Conservation (phyloP, 1,140 invertebrate genomes). For the Zophobas morio region DNA sequence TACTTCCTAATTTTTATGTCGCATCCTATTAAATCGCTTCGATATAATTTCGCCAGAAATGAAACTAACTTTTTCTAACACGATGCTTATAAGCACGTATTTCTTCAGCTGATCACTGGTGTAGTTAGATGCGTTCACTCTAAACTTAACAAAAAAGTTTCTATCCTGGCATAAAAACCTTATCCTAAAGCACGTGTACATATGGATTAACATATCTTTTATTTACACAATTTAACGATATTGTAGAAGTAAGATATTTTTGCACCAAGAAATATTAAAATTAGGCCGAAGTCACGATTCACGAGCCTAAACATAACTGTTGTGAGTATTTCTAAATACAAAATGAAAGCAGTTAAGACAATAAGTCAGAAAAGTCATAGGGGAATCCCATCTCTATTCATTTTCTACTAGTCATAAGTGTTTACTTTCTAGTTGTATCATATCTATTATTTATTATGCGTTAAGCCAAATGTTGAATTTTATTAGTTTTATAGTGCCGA, state of each 20-base stretch:
- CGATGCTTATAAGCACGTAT: too few relatives aligned
- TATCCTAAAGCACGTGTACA: slow-evolving; percentile 36
- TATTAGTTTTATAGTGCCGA: slow-evolving; percentile 11
- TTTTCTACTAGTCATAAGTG: slow-evolving; percentile 48
- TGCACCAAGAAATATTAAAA: slow-evolving; percentile 44
- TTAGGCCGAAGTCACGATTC: slow-evolving; percentile 12
- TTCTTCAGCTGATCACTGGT: too few relatives aligned
- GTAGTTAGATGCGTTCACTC: too few relatives aligned
- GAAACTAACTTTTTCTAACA: too few relatives aligned
- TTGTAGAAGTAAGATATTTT: slow-evolving; percentile 47
- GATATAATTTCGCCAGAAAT: too few relatives aligned
- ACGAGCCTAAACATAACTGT: slow-evolving; percentile 27
- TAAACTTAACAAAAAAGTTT: neutral
- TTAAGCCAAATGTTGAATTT: slow-evolving; percentile 30
- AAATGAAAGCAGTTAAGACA: slow-evolving; percentile 33
- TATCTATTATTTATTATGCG: slow-evolving; percentile 19
- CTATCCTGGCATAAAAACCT: slow-evolving; percentile 1
- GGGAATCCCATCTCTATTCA: slow-evolving; percentile 23
- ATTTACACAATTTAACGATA: slow-evolving; percentile 35
- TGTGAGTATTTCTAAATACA: slow-evolving; percentile 30
- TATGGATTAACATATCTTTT: slow-evolving; percentile 46
- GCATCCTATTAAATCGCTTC: too few relatives aligned
- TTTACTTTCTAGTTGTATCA: slow-evolving; percentile 5
- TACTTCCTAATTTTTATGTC: neutral
- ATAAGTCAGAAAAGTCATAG: slow-evolving; percentile 34